Evolutionary conservation across 1,140 invertebrate species (phyloP).

Genomic region (Drosophila rhopaloa): DNA sequence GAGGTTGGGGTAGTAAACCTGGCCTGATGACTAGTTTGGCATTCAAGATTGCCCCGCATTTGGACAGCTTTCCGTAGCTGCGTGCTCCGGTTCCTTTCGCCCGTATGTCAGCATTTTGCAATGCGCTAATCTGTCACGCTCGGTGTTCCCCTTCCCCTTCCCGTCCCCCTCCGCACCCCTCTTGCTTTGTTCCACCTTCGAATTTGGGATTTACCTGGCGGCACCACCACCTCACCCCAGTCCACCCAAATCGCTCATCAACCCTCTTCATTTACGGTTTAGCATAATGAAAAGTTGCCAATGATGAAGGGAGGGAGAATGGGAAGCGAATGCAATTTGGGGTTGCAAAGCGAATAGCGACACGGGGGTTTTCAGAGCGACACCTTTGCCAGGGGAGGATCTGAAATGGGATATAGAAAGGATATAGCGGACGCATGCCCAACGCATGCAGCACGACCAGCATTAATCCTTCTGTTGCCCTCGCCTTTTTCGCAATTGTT

Average conservation of each 20-base stretch:
- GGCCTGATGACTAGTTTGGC: slow-evolving; percentile 55
- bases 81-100: slow-evolving; percentile 16
- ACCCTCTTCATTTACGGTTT: slow-evolving; percentile 81
- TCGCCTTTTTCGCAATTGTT: slow-evolving; percentile 70
- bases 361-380: slow-evolving; percentile 26
- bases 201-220: slow-evolving; percentile 52
- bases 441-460: slow-evolving; percentile 62
- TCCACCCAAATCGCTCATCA: slow-evolving; percentile 38
- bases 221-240: slow-evolving; percentile 10
- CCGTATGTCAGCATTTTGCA: slow-evolving; percentile 78
- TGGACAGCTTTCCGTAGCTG: slow-evolving; percentile 40
- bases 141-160: slow-evolving; percentile 21
- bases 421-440: slow-evolving; percentile 26
- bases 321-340: slow-evolving; percentile 75
- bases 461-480: slow-evolving; percentile 78
- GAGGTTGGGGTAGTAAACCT: slow-evolving; percentile 1
- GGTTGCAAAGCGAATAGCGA: slow-evolving; percentile 64
- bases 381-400: slow-evolving; percentile 54
- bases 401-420: slow-evolving; percentile 37
- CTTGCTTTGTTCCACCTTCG: slow-evolving; percentile 45
- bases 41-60: slow-evolving; percentile 63
- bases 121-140: slow-evolving; percentile 73
- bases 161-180: not conserved
- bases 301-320: slow-evolving; percentile 48
- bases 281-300: slow-evolving; percentile 81